Conservation (phyloP, 2,888 invertebrate genomes). For the Lithophane semibrunnea region DNA sequence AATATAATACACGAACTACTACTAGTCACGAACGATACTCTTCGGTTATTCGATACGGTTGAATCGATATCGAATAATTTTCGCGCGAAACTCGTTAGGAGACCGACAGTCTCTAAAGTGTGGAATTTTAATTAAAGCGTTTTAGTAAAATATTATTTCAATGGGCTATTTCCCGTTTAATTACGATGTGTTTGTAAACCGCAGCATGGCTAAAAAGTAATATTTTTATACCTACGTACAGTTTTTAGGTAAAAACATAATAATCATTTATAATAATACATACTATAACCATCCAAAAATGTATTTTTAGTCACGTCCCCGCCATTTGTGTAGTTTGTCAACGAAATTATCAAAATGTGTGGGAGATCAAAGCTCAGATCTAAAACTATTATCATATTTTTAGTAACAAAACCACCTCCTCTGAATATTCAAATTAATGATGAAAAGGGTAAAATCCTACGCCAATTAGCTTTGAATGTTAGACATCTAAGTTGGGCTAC, state of each 20-base stretch:
- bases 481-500: slow-evolving; percentile 40
- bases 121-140: slow-evolving; percentile 13
- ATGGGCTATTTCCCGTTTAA: neutral
- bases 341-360: neutral
- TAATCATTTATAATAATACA: neutral
- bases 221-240: neutral
- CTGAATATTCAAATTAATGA: slow-evolving; percentile 11
- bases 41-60: slow-evolving; percentile 38
- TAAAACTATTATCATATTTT: slow-evolving; percentile 9
- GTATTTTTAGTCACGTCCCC: neutral
- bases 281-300: too few species aligned
- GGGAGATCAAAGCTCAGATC: neutral
- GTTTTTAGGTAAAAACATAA: neutral
- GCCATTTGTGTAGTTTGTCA: neutral
- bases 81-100: slow-evolving; percentile 1
- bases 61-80: slow-evolving; percentile 47
- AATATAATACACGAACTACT: slow-evolving; percentile 48
- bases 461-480: slow-evolving; percentile 54
- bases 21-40: slow-evolving; percentile 54
- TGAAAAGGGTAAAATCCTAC: slow-evolving; percentile 28
- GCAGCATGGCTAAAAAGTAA: neutral
- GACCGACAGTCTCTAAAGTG: slow-evolving; percentile 2
- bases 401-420: slow-evolving; percentile 5
- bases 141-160: neutral
- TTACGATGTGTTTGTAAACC: neutral